A percentile compares a stretch with the other conserved stretches of the same genome.
phyloP scores from a whole-genome alignment of 2,888 invertebrate genomes.

The Drosophila percnosoma region DNA sequence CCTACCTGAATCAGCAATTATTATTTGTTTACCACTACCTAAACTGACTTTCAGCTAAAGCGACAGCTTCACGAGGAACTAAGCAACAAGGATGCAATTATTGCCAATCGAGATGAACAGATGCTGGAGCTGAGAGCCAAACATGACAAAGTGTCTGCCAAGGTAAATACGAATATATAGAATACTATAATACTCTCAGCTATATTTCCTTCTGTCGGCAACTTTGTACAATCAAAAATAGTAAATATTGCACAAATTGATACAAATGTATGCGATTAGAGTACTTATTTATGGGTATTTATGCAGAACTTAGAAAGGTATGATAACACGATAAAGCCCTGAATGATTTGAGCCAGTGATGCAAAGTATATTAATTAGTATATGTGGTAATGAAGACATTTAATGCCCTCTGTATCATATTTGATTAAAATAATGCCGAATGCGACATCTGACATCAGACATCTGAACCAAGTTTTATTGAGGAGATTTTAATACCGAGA shows the following conservation, averaged over 20 bases:
- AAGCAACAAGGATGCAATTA: constrained; percentile 70
- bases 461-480: not conserved
- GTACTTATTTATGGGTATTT: not conserved
- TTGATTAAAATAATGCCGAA: not conserved
- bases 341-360: not conserved
- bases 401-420: not conserved
- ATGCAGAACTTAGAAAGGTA: not conserved
- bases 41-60: constrained; percentile 69
- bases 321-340: not conserved
- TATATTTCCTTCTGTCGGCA: not conserved
- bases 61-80: constrained; percentile 79
- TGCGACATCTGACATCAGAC: not conserved
- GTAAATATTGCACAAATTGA: not conserved
- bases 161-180: constrained; percentile 52
- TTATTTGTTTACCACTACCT: constrained; percentile 3
- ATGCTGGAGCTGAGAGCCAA: constrained; percentile 67
- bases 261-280: not conserved
- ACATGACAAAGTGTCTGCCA: constrained; percentile 60
- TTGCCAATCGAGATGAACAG: constrained; percentile 65
- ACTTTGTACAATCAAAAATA: not conserved
- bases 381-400: not conserved
- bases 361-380: not conserved
- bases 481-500: not conserved
- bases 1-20: constrained; percentile 1
- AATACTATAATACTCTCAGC: not conserved